Conservation (phyloP, 30 jellyfish, hydroid and myxozoan genomes). For the Aurelia sp. region DNA sequence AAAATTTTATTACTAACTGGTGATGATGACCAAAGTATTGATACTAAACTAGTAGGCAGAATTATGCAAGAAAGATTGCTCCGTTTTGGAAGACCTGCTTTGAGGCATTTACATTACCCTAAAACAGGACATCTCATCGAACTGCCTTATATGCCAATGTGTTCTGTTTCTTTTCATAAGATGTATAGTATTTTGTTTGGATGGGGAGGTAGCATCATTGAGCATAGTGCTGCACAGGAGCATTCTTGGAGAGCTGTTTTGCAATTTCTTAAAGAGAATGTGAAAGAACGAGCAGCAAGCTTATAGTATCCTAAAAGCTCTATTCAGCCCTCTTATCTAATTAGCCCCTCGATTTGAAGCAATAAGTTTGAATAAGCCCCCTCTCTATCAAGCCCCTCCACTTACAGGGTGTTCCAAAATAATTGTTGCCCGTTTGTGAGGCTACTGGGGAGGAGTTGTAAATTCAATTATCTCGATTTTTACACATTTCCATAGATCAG, state of each 20-base stretch:
- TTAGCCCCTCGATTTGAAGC: no score
- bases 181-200: not conserved
- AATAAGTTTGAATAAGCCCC: no score
- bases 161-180: conserved; percentile 39
- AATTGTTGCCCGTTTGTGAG: no score
- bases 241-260: conserved; percentile 72
- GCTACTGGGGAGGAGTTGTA: no score
- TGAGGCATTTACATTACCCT: conserved; percentile 43
- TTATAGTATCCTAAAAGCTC: not conserved
- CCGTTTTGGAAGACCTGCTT: not conserved
- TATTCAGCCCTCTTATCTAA: no score
- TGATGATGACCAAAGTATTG: conserved; percentile 19
- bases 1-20: conserved; percentile 36
- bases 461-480: no score
- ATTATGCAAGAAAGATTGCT: conserved; percentile 26
- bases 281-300: conserved; percentile 4
- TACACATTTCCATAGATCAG: no score
- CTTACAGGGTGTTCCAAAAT: no score
- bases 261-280: conserved; percentile 26
- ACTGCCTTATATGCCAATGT: conserved; percentile 80
- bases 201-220: conserved; percentile 71
- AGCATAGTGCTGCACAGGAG: conserved; percentile 77
- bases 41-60: not conserved
- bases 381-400: no score
- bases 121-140: conserved; percentile 83